These are phyloP conservation scores for Prietella phreatophila DNA, from an alignment of 2,113 vertebrate genomes.

Conservation along the genomic window DNA sequence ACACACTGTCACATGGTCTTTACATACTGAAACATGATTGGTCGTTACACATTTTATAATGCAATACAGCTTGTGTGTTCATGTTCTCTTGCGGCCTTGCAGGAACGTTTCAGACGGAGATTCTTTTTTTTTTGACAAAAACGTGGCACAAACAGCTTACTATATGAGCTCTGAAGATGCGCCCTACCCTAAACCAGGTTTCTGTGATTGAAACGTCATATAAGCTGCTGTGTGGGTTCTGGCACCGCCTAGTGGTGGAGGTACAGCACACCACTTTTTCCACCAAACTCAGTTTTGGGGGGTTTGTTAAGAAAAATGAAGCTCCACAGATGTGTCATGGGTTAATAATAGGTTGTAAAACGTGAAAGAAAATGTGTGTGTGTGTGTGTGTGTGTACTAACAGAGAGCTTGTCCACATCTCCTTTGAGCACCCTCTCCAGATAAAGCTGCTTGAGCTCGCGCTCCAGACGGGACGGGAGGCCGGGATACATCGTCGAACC, in stretches of 20 bases:
- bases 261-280: neutral
- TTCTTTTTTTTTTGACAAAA: neutral
- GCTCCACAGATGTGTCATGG: neutral
- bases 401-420: constrained; percentile 88
- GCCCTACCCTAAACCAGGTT: neutral
- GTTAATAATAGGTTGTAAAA: neutral
- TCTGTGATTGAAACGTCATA: neutral
- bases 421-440: constrained; percentile 87
- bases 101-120: neutral
- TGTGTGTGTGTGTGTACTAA: constrained; percentile 59
- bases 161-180: neutral
- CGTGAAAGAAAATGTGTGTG: neutral
- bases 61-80: neutral
- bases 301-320: neutral
- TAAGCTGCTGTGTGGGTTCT: neutral
- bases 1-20: neutral
- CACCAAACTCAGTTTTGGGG: neutral
- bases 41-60: neutral
- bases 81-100: neutral
- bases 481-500: constrained; percentile 91
- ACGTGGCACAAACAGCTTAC: neutral
- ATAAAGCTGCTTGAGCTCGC: constrained; percentile 88
- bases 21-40: neutral
- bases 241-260: constrained; percentile 16
- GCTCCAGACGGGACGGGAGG: constrained; percentile 85